phyloP scores from a whole-genome alignment of 2,113 vertebrate genomes.

The Athene noctua region DNA sequence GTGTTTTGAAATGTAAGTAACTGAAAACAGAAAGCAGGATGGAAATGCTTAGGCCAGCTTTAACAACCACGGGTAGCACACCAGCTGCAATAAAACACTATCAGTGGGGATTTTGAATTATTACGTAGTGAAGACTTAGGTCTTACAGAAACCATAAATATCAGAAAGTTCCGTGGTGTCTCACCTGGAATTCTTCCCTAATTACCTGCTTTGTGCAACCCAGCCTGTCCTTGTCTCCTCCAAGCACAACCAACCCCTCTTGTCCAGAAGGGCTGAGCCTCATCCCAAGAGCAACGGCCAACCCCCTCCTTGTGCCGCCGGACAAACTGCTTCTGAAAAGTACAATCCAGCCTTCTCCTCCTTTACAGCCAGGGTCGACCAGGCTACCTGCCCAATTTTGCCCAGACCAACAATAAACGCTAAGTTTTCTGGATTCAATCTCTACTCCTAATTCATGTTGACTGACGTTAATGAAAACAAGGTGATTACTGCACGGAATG shows the following conservation, averaged over 20 bases:
- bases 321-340: background rate
- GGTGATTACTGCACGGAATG: background rate
- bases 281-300: background rate
- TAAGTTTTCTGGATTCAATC: background rate
- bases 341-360: background rate
- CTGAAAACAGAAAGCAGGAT: conserved; percentile 49
- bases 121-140: background rate
- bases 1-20: conserved; percentile 51
- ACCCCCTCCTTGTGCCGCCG: accelerated
- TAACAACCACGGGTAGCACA: background rate
- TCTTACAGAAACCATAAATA: background rate
- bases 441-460: background rate
- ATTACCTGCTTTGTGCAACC: background rate
- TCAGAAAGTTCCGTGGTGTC: background rate
- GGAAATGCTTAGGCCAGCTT: conserved; percentile 18
- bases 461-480: background rate
- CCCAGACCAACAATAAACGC: background rate
- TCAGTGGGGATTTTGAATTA: background rate
- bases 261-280: background rate
- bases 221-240: background rate
- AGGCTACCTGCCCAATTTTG: background rate
- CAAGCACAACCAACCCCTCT: background rate
- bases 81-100: background rate
- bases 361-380: background rate
- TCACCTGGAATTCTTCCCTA: background rate